Evolutionary conservation across 1,140 invertebrate genomes (phyloP).

Genomic region (Caligus rogercresseyi): DNA sequence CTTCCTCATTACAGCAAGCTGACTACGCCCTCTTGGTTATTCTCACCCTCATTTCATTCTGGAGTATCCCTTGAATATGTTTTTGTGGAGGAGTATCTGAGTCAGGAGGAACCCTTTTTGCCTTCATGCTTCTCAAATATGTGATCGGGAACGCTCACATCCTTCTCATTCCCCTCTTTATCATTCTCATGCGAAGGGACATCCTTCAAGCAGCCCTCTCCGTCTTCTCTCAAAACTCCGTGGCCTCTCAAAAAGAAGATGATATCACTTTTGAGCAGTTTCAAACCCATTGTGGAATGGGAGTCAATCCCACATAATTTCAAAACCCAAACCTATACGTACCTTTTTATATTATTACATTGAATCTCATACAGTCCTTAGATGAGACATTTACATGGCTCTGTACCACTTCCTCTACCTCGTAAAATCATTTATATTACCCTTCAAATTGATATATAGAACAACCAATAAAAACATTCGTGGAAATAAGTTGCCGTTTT

Average conservation of each 20-base stretch:
- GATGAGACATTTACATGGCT: too few relatives aligned
- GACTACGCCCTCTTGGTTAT: neutral
- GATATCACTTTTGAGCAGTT: slow-evolving; percentile 15
- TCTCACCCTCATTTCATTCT: neutral
- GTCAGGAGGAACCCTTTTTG: neutral
- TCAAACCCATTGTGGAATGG: slow-evolving; percentile 9
- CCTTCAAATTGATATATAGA: too few relatives aligned
- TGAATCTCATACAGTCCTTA: too few relatives aligned
- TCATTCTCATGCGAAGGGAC: neutral
- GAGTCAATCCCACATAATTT: slow-evolving; percentile 10
- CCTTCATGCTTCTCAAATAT: slow-evolving; percentile 15
- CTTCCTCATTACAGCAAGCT: neutral
- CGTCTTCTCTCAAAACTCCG: neutral
- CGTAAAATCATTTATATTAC: too few relatives aligned
- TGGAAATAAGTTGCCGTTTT: too few relatives aligned
- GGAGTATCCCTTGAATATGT: slow-evolving; percentile 5
- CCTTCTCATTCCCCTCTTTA: neutral
- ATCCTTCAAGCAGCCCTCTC: neutral
- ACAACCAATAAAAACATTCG: too few relatives aligned
- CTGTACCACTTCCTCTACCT: too few relatives aligned
- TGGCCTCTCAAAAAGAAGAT: neutral
- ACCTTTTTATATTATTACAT: too few relatives aligned
- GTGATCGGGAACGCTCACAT: slow-evolving; percentile 1
- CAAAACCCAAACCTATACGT: too few relatives aligned
- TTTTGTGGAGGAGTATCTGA: slow-evolving; percentile 4